These are phyloP conservation scores for Graptemys geographica DNA, from an alignment of 2,797 vertebrate genomes.

Conservation along the genomic window DNA sequence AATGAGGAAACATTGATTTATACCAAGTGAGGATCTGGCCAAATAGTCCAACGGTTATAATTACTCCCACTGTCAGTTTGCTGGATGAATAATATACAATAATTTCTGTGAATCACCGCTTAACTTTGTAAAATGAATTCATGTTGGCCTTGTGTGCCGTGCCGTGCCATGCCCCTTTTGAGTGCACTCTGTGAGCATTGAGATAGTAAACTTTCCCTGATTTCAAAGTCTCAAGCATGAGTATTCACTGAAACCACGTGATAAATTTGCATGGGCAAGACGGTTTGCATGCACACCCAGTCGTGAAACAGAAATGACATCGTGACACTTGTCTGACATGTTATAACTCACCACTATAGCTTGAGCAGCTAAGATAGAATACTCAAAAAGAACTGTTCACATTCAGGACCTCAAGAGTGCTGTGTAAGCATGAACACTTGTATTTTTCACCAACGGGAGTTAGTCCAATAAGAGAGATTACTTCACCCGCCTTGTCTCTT, in stretches of 20 bases:
- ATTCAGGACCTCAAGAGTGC: neutral
- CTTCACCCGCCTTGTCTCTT: neutral
- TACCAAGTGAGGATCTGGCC: neutral
- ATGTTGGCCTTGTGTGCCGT: fast-evolving
- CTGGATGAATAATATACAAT: neutral
- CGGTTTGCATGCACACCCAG: neutral
- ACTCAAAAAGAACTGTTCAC: slow-evolving; percentile 3
- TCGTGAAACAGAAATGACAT: neutral
- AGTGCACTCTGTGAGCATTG: neutral
- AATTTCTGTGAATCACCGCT: neutral
- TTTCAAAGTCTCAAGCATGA: neutral
- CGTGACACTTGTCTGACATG: neutral
- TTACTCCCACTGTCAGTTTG: neutral
- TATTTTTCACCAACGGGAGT: neutral
- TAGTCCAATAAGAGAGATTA: neutral
- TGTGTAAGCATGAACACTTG: neutral
- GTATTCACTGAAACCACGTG: neutral
- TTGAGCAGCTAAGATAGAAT: neutral
- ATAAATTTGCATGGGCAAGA: neutral
- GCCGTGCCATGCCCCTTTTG: neutral
- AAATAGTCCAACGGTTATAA: neutral
- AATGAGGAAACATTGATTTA: neutral
- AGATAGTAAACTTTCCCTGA: neutral
- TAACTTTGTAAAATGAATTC: neutral
- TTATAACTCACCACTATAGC: neutral